phyloP scores from a whole-genome alignment of 2,888 invertebrate species.

The Epistrophe grossulariae region DNA sequence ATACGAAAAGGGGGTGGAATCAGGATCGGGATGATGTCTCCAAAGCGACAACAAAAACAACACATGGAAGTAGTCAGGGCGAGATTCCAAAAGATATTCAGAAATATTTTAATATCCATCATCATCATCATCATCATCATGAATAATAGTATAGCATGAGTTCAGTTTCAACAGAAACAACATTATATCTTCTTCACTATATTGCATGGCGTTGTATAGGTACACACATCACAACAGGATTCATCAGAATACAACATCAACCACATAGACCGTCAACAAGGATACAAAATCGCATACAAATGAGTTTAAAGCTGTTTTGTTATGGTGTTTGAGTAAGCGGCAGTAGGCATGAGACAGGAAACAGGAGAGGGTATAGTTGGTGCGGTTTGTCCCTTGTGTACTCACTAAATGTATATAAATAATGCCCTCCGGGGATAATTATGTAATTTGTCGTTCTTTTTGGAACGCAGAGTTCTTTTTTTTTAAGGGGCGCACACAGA shows the following conservation, averaged over 20 bases:
- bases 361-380: neutral
- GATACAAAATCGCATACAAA: conserved; percentile 72
- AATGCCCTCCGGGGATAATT: conserved; percentile 73
- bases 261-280: conserved; percentile 68
- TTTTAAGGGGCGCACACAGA: conserved; percentile 33
- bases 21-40: conserved; percentile 62
- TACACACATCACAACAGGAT: conserved; percentile 2
- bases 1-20: conserved; percentile 14
- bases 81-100: conserved; percentile 68
- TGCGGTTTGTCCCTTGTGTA: conserved; percentile 39
- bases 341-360: conserved; percentile 15
- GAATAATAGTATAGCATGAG: conserved; percentile 42
- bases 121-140: conserved; percentile 46
- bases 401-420: conserved; percentile 64
- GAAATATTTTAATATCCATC: conserved; percentile 62
- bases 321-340: conserved; percentile 65
- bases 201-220: conserved; percentile 1
- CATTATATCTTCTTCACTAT: conserved; percentile 16
- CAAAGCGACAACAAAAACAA: conserved; percentile 44
- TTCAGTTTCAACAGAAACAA: conserved; percentile 48
- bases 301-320: conserved; percentile 74
- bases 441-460: conserved; percentile 74
- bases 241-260: conserved; percentile 31
- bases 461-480: conserved; percentile 46
- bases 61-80: conserved; percentile 25